phyloP scores from a whole-genome alignment of 2,888 invertebrate species.

The Oligia fasciuncula region DNA sequence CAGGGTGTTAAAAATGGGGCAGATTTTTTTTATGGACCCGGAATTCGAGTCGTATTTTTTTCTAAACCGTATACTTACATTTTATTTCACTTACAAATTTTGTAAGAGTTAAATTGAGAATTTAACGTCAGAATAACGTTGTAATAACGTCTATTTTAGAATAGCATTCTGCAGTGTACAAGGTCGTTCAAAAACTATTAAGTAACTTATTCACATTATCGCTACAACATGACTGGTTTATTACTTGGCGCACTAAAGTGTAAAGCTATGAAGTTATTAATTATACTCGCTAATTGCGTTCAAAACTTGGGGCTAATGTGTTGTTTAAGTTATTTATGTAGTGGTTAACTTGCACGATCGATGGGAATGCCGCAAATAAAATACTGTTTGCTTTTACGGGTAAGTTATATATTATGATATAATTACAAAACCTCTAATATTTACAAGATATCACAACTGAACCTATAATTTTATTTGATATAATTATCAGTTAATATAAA shows the following conservation, averaged over 20 bases:
- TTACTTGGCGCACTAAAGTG: conserved; percentile 64
- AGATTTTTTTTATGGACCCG: neutral
- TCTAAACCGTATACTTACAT: neutral
- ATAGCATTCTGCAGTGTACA: conserved; percentile 14
- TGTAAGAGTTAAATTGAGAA: neutral
- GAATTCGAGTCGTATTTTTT: neutral
- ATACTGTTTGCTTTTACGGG: conserved; percentile 14
- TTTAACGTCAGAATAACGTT: neutral
- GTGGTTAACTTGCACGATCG: conserved; percentile 62
- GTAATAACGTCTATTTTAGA: conserved; percentile 15
- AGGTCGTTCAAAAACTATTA: conserved; percentile 60
- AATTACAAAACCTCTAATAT: too few relatives aligned
- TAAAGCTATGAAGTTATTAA: conserved; percentile 69
- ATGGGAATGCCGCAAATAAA: conserved; percentile 47
- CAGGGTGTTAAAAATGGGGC: neutral
- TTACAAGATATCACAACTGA: too few relatives aligned
- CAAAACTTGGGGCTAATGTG: conserved; percentile 69
- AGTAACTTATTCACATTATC: conserved; percentile 59
- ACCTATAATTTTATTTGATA: too few relatives aligned
- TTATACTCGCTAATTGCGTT: conserved; percentile 68
- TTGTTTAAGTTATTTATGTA: conserved; percentile 69
- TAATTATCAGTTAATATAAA: too few relatives aligned
- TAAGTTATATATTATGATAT: too few relatives aligned
- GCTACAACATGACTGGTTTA: conserved; percentile 63
- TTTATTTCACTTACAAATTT: neutral